Evolutionary conservation across 1,140 invertebrate species (phyloP).

Genomic region (Laodelphax striatellus): DNA sequence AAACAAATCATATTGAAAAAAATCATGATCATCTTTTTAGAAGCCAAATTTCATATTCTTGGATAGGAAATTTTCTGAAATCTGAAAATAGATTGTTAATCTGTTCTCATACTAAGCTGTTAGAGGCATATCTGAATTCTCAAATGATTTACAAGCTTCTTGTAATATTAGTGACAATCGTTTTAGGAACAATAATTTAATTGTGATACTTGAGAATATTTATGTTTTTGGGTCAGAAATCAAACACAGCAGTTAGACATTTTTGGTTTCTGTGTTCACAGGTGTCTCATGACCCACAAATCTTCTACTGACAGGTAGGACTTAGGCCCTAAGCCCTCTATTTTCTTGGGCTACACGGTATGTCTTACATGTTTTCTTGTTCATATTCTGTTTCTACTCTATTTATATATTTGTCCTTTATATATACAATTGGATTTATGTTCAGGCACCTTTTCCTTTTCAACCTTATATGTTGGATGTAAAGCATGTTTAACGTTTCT

Average conservation of each 20-base stretch:
- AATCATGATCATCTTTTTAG: too few relatives aligned
- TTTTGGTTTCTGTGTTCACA: not conserved
- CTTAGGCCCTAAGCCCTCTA: not conserved
- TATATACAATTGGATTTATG: not conserved
- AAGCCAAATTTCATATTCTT: too few relatives aligned
- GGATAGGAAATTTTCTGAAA: too few relatives aligned
- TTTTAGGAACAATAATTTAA: too few relatives aligned
- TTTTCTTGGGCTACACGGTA: not conserved
- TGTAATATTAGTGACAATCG: too few relatives aligned
- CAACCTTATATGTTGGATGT: not conserved
- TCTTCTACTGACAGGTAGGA: not conserved
- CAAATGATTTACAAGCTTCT: too few relatives aligned
- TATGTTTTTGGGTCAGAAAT: too few relatives aligned
- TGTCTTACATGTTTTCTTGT: not conserved
- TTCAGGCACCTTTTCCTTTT: not conserved
- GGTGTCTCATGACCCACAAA: constrained; percentile 1
- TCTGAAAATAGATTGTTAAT: too few relatives aligned
- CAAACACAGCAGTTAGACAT: not conserved
- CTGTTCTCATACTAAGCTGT: too few relatives aligned
- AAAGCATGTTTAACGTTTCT: not conserved
- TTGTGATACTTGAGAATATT: too few relatives aligned
- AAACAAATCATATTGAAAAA: too few relatives aligned
- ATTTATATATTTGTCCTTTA: not conserved
- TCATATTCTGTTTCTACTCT: not conserved
- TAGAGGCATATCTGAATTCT: too few relatives aligned